Evolutionary conservation across 2,888 invertebrate genomes (phyloP), one percentile per base, ranked within the genome.

Genomic region (Brachycybe producta): DNA sequence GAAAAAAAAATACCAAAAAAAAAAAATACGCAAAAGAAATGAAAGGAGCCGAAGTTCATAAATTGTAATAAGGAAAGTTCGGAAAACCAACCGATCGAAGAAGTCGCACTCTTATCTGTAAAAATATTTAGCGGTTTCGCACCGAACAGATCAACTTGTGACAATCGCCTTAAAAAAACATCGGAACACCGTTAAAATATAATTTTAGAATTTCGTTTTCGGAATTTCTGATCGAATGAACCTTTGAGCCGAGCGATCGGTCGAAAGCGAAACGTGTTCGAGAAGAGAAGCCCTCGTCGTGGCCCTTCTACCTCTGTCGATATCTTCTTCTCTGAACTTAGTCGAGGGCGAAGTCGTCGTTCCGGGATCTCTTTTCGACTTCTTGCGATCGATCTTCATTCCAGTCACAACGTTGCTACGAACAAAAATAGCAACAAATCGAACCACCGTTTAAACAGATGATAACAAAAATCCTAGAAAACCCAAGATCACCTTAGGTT

Each of bases 331-430:
- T n/a, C n/a, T n/a, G n/a, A n/a, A n/a, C n/a, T n/a, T n/a, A n/a
- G n/a, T n/a, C n/a, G n/a, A n/a, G n/a, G n/a, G n/a, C n/a, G n/a
- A n/a, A n/a, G n/a, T n/a, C n/a, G n/a, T n/a, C n/a, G n/a, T n/a
- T n/a, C n/a, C n/a, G n/a, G n/a, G n/a, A n/a, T 30, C 41, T 8
- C 21, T 23, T 24, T 23, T 4, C 17, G 41, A 15, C 26, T 40
- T 44, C 21, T 48, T 48, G 24, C 75, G 73, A 61, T 84, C 84
- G 38, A 85, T 76, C 65, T 82, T 82, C 84, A 85, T 84, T 28
- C 79, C 82, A 28, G 78, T 68, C 65, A 40, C 42, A 41, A 46
- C 15, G 19, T 49, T 28, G 23, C 55, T 55, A 36, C n/a, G n/a
- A 39, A 28, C 28, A 27, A 5, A 2, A 19, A n/a, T n/a, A n/a